phyloP scores from a whole-genome alignment of 2,113 vertebrate species.

The Leiothrix lutea region DNA sequence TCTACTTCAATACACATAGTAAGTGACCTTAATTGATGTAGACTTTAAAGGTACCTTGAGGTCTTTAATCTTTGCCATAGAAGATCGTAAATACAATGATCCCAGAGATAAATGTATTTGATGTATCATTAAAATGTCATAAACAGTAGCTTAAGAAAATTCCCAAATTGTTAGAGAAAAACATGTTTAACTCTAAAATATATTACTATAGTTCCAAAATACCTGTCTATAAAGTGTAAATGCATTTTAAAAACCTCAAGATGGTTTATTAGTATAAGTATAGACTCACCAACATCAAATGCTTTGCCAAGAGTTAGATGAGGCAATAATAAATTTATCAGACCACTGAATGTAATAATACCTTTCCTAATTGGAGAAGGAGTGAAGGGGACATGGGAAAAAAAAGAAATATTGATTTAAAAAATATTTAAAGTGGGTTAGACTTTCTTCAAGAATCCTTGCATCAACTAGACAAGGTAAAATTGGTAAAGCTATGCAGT shows the following conservation, averaged over 20 bases:
- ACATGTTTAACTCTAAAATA: background rate
- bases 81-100: background rate
- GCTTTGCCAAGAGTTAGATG: background rate
- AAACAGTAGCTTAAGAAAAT: background rate
- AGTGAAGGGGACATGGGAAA: background rate
- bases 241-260: accelerated
- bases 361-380: background rate
- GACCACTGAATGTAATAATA: background rate
- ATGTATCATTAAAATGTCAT: background rate
- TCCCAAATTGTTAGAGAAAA: background rate
- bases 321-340: background rate
- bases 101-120: background rate
- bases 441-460: background rate
- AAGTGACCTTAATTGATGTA: background rate
- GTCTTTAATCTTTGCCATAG: background rate
- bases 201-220: background rate
- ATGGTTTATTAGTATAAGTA: background rate
- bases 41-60: background rate
- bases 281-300: background rate
- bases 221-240: background rate
- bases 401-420: background rate
- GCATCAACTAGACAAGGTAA: background rate
- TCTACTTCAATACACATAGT: background rate
- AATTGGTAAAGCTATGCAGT: background rate
- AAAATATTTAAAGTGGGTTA: background rate